Conservation (phyloP, 2,113 vertebrate genomes). For the Limanda limanda region DNA sequence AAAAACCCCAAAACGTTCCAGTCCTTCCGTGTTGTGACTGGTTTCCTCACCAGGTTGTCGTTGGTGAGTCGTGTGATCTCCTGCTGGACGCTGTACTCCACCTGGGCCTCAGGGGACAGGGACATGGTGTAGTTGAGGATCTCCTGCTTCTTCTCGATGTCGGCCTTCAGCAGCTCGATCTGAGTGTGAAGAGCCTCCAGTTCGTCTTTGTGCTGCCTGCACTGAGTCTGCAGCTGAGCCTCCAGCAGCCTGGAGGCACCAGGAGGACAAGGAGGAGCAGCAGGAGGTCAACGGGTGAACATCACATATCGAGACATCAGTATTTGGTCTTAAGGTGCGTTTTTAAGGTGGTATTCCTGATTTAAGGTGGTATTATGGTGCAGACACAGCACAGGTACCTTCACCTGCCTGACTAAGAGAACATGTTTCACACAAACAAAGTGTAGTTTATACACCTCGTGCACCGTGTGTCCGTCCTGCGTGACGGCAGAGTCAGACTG, state of each 20-base stretch:
- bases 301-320: no score
- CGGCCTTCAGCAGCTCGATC: conserved; percentile 84
- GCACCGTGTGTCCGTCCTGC: no score
- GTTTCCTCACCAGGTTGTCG: conserved; percentile 91
- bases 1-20: no score
- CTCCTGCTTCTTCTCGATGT: conserved; percentile 92
- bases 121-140: conserved; percentile 85
- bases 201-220: conserved; percentile 84
- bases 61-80: conserved; percentile 93
- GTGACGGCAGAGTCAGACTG: background rate
- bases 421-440: background rate
- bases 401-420: no score
- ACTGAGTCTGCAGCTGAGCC: conserved; percentile 90
- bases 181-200: conserved; percentile 84
- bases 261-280: background rate
- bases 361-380: no score
- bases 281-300: no score
- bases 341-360: no score
- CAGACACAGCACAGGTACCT: no score
- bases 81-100: conserved; percentile 92
- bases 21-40: background rate
- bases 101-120: conserved; percentile 88
- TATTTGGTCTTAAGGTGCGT: background rate
- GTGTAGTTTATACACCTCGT: no score
- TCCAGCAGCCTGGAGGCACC: conserved; percentile 87